Percentiles rank a stretch among this genome's conserved stretches.
phyloP scores from a whole-genome alignment of 2,797 vertebrate species.

The Podarcis lilfordi region DNA sequence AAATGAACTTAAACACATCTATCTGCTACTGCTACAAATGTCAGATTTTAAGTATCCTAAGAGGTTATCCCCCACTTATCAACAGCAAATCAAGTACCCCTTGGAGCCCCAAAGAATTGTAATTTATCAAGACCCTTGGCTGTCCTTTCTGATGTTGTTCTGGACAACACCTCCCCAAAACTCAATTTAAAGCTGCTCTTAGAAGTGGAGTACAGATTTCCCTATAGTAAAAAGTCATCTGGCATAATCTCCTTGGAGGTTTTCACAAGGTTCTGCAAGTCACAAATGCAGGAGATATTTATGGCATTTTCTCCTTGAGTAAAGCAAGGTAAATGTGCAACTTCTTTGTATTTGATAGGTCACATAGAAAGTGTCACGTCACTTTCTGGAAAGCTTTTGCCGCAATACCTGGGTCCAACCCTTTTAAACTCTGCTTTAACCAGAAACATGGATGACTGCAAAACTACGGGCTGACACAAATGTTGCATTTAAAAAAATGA shows the following conservation, averaged over 20 bases:
- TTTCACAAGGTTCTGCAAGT: background rate
- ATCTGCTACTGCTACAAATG: background rate
- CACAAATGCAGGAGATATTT: background rate
- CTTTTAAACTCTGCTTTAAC: background rate
- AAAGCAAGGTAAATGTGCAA: background rate
- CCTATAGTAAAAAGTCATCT: background rate
- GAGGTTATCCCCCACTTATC: background rate
- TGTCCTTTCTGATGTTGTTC: background rate
- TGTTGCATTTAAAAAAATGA: background rate
- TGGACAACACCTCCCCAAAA: background rate
- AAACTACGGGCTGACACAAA: background rate
- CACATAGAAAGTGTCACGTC: background rate
- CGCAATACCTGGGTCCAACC: background rate
- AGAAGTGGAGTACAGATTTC: background rate
- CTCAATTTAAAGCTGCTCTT: background rate
- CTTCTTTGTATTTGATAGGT: background rate
- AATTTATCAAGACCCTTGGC: background rate
- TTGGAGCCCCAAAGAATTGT: background rate
- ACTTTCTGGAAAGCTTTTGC: background rate
- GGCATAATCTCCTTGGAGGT: background rate
- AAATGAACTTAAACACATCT: conserved; percentile 14
- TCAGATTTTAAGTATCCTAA: background rate
- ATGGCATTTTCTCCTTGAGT: background rate
- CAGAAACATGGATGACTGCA: background rate
- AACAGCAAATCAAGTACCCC: background rate